phyloP scores from a whole-genome alignment of 2,888 invertebrate genomes.

The Drosophila lutescens region DNA sequence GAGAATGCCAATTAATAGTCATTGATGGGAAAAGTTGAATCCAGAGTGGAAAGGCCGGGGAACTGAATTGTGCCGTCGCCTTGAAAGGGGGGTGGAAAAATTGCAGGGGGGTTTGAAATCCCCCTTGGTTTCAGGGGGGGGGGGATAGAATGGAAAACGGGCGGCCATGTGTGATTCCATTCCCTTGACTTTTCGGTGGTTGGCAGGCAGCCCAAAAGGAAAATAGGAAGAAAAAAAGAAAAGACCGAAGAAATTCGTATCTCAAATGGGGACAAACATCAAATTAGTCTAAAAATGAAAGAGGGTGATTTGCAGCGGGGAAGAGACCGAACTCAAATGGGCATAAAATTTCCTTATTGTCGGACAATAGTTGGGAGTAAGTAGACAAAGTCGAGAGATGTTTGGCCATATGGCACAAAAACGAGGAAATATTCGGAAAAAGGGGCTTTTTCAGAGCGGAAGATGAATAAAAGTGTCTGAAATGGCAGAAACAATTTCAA shows the following conservation, averaged over 20 bases:
- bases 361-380: conserved; percentile 24
- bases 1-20: conserved; percentile 74
- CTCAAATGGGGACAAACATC: conserved; percentile 41
- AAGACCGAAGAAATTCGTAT: conserved; percentile 16
- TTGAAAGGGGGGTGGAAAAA: not conserved
- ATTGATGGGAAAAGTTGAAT: conserved; percentile 73
- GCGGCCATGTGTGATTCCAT: conserved; percentile 38
- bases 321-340: conserved; percentile 43
- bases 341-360: conserved; percentile 65
- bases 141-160: not conserved
- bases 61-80: conserved; percentile 55
- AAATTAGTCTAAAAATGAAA: conserved; percentile 65
- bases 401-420: conserved; percentile 33
- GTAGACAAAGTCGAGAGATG: conserved; percentile 7
- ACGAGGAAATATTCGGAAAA: not conserved
- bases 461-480: not conserved
- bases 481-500: not conserved
- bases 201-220: conserved; percentile 47
- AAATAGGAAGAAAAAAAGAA: not conserved
- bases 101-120: not conserved
- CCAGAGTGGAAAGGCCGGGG: conserved; percentile 19
- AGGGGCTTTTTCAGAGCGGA: not conserved
- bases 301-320: conserved; percentile 1
- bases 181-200: conserved; percentile 45
- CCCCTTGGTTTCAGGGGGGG: not conserved